Base-by-base conservation (phyloP, 1,140 invertebrate genomes). In the Stegodyphus dumicola region DNA sequence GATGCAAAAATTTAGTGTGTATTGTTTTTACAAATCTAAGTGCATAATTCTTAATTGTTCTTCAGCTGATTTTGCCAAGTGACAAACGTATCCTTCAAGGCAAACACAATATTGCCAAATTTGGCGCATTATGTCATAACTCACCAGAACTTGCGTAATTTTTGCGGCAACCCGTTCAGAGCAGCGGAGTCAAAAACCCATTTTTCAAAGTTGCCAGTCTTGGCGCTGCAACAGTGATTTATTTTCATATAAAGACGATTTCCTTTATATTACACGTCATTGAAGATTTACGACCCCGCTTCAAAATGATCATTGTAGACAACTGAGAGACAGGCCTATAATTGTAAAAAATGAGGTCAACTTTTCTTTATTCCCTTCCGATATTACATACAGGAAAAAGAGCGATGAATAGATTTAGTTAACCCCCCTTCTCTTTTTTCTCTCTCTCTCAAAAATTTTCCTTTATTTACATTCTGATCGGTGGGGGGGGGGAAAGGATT, bases 161-260 rank as follows among this genome's bases (percentile, higher is more conserved):
- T 64, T 66, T 75, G 52, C 53, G 18, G 73, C 53, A 85, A 60
- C 49, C 80, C 56, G 33, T 17, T 54, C 71, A 17, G 9, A 71
- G 69, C 33, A n/a, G 48, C 51, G 60, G 74, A 85, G 81, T 85
- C 81, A 85, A 76, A 85, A 85, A 76, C 73, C 74, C 81, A 85
- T 85, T 85, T 85, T 85, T 85, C 81, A 85, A 85, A 85, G 73
- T 77, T 85, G 81, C 74, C 53, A 69, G 81, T 64, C 70, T 70
- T 53, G 64, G 77, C 52, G 81, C 60, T 53, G 64, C 73, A 56
- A 77, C 81, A 85, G 81, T 85, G 81, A 85, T 85, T 85, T 85
- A 85, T 85, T 85, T 85, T 85, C 81, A 85, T 85, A 85, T 85
- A 85, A 85, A 85, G 81, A 77, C 81, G 81, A 85, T 85, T 85